A percentile compares a stretch with the other conserved stretches of the same genome.
These are phyloP conservation scores for Drosophila niveifrons DNA, from an alignment of 2,888 invertebrate genomes.

Conservation along the genomic window DNA sequence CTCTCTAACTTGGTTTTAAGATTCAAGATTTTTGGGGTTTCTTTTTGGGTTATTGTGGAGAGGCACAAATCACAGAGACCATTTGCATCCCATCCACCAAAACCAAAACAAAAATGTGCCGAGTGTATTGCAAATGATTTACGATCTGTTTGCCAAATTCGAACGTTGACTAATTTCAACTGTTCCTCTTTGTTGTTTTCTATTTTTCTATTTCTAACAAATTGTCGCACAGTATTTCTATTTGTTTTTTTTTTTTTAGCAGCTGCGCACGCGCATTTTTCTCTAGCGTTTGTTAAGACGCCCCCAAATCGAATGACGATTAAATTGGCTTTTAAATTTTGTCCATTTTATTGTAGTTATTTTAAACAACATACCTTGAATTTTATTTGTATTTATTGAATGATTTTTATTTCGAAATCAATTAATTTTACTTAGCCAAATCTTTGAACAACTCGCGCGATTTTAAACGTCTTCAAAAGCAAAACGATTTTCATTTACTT, in stretches of 20 bases:
- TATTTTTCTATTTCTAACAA: constrained; percentile 30
- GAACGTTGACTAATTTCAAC: constrained; percentile 72
- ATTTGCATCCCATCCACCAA: constrained; percentile 30
- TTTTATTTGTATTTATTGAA: too few species aligned
- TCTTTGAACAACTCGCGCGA: constrained; percentile 5
- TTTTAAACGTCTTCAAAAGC: not conserved
- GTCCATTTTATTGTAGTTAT: too few species aligned
- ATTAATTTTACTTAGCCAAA: too few species aligned
- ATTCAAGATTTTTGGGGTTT: constrained; percentile 1
- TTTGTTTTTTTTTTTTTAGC: constrained; percentile 19
- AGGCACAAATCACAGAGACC: constrained; percentile 47
- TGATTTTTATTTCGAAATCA: too few species aligned
- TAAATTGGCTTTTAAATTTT: not conserved
- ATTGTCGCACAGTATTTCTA: constrained; percentile 44
- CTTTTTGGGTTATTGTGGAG: constrained; percentile 9
- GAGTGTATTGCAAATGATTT: constrained; percentile 64
- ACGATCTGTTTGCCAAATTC: constrained; percentile 71
- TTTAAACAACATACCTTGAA: too few species aligned
- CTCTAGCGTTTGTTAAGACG: constrained; percentile 27
- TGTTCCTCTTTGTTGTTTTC: constrained; percentile 25
- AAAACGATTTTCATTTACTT: not conserved
- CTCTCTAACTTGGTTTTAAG: constrained; percentile 19
- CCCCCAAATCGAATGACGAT: not conserved
- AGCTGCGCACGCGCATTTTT: constrained; percentile 52
- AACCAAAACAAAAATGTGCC: not conserved